Base-by-base conservation (phyloP, 1,140 invertebrate genomes). In the Drosophila rufa region DNA sequence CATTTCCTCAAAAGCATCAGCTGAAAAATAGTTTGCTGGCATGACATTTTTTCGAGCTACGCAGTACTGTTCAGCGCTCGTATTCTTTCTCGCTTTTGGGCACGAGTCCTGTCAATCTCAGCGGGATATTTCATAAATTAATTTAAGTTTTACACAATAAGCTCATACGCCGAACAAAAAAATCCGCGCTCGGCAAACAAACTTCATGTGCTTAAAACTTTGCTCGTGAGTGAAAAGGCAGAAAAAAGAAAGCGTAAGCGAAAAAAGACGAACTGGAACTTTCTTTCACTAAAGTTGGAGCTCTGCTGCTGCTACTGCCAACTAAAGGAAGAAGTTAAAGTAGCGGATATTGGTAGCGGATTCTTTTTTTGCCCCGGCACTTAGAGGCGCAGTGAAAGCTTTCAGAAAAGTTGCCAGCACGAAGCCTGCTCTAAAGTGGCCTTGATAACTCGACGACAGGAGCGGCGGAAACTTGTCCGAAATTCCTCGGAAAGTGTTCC, bases 181-280 rank as follows among this genome's bases (percentile, higher is more conserved):
- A 69, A 70, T 71, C 67, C 43, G 36, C 58, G 51, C 53, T 40
- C 53, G 22, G 38, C 70, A 51, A 73, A 55, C 65, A 82, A 89
- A 90, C 74, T 89, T 90, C 79, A 75, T 81, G 85, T 91, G 70
- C 85, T 90, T 81, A 75, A 85, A 89, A 89, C 85, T 89, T 89
- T 85, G 70, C 62, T 79, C 78, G 81, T 84, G 73, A 68, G 78
- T 71, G 60, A 76, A 76, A 56, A 58, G 53, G 74, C 42, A 27
- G 61, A 15, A 50, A 47, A 57, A 56, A 73, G 50, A 58, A 68
- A 48, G 36, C 40, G 48, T 17, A 12, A 33, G 22, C 22, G 38
- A 64, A 65, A 64, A 64, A 83, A 56, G 43, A 55, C 80, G 48
- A 48, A 38, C 71, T 62, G 58, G 60, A 87, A 87, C 57, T 87